Conservation (phyloP, 2,113 vertebrate genomes). For the Oncorhynchus keta region DNA sequence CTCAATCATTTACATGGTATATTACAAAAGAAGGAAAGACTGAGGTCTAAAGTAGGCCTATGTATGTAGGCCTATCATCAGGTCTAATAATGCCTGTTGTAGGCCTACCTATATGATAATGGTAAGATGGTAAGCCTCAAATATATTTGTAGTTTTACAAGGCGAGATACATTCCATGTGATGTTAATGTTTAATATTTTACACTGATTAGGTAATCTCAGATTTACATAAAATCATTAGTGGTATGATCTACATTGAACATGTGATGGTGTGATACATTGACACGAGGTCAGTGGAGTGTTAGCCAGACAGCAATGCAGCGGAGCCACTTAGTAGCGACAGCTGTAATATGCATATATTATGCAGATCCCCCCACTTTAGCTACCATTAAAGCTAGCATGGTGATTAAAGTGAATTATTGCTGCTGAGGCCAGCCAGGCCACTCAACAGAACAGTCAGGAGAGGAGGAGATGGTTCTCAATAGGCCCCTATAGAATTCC, state of each 20-base stretch:
- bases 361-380: constrained; percentile 31
- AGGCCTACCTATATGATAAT: not conserved
- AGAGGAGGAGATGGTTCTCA: constrained; percentile 28
- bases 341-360: not conserved
- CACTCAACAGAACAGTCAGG: constrained; percentile 24
- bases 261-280: constrained; percentile 29
- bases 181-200: not conserved
- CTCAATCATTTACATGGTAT: not conserved
- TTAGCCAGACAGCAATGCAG: constrained; percentile 19
- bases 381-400: constrained; percentile 46
- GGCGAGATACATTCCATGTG: constrained; percentile 10
- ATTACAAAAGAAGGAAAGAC: not conserved
- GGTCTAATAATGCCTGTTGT: not conserved
- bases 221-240: constrained; percentile 36
- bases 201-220: constrained; percentile 12
- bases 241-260: constrained; percentile 18
- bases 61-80: not conserved
- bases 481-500: constrained; percentile 15
- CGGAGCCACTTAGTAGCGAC: constrained; percentile 31
- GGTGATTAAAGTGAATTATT: constrained; percentile 55
- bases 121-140: not conserved
- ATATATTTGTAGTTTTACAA: constrained; percentile 3
- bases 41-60: not conserved
- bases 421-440: constrained; percentile 39
- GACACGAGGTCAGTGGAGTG: constrained; percentile 38